phyloP scores from a whole-genome alignment of 2,797 vertebrate genomes.

The Xiphophorus birchmanni region DNA sequence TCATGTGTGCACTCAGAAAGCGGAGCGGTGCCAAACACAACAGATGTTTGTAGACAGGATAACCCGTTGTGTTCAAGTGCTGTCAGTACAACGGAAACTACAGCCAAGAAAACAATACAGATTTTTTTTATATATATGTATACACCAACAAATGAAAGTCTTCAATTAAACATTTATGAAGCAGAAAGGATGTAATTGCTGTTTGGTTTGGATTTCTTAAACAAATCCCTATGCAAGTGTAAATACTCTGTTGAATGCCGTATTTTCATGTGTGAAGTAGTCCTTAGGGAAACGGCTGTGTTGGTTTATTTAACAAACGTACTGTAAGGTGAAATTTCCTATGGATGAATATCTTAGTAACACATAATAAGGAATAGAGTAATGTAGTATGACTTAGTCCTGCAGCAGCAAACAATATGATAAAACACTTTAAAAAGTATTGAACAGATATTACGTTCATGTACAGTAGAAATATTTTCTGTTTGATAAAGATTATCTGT shows the following conservation, averaged over 20 bases:
- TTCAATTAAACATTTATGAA: not conserved
- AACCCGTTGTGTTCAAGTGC: slow-evolving; percentile 11
- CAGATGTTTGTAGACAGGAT: slow-evolving; percentile 40
- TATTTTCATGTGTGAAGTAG: not conserved
- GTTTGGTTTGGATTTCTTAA: not conserved
- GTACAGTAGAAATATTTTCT: not conserved
- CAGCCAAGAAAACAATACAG: not conserved
- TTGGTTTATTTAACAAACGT: not conserved
- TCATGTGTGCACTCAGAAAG: slow-evolving; percentile 17
- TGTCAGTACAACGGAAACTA: not conserved
- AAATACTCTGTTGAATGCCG: not conserved
- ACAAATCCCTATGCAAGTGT: not conserved
- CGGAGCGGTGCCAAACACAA: slow-evolving; percentile 40
- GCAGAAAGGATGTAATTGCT: not conserved
- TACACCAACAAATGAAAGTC: not conserved
- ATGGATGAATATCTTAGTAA: not conserved
- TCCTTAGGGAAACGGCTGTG: not conserved
- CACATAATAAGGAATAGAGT: not conserved
- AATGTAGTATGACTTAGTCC: not conserved
- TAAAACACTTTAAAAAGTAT: not conserved
- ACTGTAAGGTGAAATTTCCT: not conserved
- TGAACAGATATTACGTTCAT: not conserved
- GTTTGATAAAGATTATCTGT: not conserved
- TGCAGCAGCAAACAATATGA: not conserved
- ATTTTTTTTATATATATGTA: not conserved